Conservation (phyloP, 2,797 vertebrate genomes). For the Pristis pectinata region DNA sequence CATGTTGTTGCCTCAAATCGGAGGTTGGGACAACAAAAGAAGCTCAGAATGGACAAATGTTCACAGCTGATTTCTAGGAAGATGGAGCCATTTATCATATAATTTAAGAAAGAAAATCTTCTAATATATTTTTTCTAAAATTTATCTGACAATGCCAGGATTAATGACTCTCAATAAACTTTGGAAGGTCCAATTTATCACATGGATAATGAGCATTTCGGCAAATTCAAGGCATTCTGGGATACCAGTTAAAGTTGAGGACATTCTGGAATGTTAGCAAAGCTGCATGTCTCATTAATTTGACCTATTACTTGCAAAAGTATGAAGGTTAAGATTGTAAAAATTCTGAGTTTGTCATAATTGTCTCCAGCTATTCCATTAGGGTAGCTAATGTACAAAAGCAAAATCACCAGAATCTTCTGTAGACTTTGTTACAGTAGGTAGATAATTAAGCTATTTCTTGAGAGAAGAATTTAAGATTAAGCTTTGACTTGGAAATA, state of each 20-base stretch:
- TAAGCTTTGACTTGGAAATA: neutral
- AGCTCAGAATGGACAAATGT: neutral
- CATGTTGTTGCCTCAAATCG: neutral
- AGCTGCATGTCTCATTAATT: neutral
- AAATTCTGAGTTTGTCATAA: neutral
- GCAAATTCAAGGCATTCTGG: neutral
- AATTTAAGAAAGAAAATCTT: neutral
- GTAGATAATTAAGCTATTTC: neutral
- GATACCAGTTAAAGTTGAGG: too few species aligned
- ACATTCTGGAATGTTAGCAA: neutral
- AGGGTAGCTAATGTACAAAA: neutral
- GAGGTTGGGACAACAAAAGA: neutral
- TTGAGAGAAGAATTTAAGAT: neutral
- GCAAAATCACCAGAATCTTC: neutral
- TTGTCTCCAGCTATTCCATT: neutral
- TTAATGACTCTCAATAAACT: conserved; percentile 29
- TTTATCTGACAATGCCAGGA: neutral
- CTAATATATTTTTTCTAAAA: neutral
- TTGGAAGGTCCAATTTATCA: neutral
- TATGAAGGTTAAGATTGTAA: neutral
- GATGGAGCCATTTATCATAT: neutral
- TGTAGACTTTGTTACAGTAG: neutral
- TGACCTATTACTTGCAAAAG: neutral
- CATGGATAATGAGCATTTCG: neutral
- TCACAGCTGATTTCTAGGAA: neutral